Conservation (phyloP, 2,113 vertebrate species). For the Coturnix japonica region DNA sequence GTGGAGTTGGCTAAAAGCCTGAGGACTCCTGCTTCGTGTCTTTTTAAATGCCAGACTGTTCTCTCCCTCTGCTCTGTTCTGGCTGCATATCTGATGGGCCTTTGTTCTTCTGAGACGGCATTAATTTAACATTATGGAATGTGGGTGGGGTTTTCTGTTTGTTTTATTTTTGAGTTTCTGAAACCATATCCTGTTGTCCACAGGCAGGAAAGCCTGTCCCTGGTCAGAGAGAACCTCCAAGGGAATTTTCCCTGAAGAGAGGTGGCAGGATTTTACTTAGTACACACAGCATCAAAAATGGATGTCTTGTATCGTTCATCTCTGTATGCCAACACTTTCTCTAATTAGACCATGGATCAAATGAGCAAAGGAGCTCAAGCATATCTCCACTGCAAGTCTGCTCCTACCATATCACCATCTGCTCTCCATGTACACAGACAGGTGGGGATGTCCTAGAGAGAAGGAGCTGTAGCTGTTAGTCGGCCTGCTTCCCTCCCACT, state of each 20-base stretch:
- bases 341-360: conserved; percentile 44
- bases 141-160: neutral
- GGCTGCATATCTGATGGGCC: neutral
- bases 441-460: conserved; percentile 15
- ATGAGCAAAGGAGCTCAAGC: conserved; percentile 52
- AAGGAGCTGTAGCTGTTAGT: neutral
- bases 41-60: neutral
- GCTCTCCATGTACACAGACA: conserved; percentile 25
- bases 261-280: neutral
- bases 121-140: neutral
- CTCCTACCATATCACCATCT: conserved; percentile 48
- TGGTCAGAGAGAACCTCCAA: neutral
- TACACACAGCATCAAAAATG: neutral
- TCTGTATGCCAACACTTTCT: neutral
- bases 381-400: neutral
- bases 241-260: neutral
- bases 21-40: neutral
- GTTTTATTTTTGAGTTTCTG: neutral
- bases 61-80: neutral
- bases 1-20: neutral
- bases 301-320: conserved; percentile 2
- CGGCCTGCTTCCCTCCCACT: neutral
- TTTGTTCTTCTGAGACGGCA: conserved; percentile 3
- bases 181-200: neutral
- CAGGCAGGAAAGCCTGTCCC: neutral